Evolutionary conservation across 2,113 vertebrate species (phyloP).

Genomic region (Rana temporaria): DNA sequence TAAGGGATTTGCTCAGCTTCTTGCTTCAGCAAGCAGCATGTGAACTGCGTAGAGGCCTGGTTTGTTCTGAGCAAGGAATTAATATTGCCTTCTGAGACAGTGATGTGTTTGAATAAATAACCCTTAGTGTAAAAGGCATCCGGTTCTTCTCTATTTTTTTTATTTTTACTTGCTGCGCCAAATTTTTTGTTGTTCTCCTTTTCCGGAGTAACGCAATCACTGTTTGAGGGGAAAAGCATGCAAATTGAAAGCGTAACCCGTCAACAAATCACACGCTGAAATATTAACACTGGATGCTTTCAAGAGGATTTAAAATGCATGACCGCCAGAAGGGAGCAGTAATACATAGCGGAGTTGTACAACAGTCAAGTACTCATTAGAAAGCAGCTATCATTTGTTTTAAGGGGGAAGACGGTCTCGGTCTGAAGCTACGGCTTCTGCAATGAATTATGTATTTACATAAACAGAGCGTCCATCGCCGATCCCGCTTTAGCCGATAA

Average conservation of each 20-base stretch:
- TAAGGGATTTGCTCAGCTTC: constrained; percentile 41
- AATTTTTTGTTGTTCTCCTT: too few species aligned
- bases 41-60: constrained; percentile 60
- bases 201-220: background rate
- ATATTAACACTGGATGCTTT: constrained; percentile 34
- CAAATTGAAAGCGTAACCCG: background rate
- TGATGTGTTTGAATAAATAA: constrained; percentile 63
- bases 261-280: constrained; percentile 9
- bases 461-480: too few species aligned
- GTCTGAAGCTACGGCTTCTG: too few species aligned
- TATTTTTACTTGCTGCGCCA: too few species aligned
- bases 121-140: constrained; percentile 15
- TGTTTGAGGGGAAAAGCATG: background rate
- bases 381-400: background rate
- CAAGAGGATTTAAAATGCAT: constrained; percentile 15
- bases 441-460: too few species aligned
- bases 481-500: too few species aligned
- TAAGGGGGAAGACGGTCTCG: background rate
- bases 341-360: background rate
- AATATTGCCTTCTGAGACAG: constrained; percentile 57
- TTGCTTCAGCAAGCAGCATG: constrained; percentile 61
- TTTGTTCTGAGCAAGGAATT: constrained; percentile 61
- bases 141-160: background rate
- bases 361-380: background rate
- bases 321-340: background rate